These are phyloP conservation scores for Epizoanthus stellaris DNA, from an alignment of 92 coral and sea anemone species.

Conservation along the genomic window DNA sequence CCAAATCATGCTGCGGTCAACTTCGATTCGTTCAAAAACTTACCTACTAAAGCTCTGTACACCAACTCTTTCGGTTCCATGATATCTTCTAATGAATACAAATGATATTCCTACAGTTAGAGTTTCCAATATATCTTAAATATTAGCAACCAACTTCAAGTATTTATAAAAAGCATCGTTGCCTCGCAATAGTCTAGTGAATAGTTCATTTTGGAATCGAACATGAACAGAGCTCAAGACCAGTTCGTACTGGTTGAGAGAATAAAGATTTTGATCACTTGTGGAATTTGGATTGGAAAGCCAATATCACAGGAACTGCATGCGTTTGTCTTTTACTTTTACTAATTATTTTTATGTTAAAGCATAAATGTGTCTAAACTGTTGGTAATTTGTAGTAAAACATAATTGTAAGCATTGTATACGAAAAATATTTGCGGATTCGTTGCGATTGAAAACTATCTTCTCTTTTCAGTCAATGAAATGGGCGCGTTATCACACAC, in stretches of 20 bases:
- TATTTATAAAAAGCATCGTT: constrained; percentile 4
- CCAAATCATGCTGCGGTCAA: background rate
- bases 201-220: too few relatives aligned
- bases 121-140: constrained; percentile 22
- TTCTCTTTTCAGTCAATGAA: background rate
- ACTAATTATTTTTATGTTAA: background rate
- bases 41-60: constrained; percentile 10
- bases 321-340: background rate
- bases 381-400: background rate
- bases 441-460: background rate
- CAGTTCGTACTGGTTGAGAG: constrained; percentile 17
- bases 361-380: background rate
- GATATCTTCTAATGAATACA: background rate
- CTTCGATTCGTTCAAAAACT: constrained; percentile 9
- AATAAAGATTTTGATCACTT: background rate
- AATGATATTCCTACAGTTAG: background rate
- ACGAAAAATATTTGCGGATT: background rate
- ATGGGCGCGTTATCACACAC: background rate
- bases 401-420: background rate
- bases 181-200: constrained; percentile 7
- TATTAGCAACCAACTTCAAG: constrained; percentile 1
- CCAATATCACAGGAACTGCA: background rate
- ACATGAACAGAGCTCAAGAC: background rate
- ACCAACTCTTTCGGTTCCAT: constrained; percentile 1
- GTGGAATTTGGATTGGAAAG: constrained; percentile 16